Percentiles rank a stretch among this genome's conserved stretches.
Evolutionary conservation across 2,113 vertebrate genomes (phyloP).

Genomic region (Myotis davidii): DNA sequence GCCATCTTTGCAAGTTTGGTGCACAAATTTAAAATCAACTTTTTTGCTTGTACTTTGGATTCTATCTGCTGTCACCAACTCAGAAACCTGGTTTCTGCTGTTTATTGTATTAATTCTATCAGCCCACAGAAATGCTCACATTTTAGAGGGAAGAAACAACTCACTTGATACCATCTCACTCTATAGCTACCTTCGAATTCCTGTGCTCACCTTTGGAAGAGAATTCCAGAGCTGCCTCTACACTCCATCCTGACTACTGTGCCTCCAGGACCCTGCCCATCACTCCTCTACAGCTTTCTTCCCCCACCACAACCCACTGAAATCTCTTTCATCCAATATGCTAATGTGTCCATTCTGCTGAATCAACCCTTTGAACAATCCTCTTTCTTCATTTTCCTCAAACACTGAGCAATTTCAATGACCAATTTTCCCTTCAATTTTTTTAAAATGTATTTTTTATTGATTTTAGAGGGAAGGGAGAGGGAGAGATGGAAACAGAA

Average conservation of each 20-base stretch:
- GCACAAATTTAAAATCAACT: background rate
- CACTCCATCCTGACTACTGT: too few species aligned
- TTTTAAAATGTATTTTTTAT: too few species aligned
- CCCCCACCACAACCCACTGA: background rate
- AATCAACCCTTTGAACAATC: background rate
- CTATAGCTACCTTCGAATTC: background rate
- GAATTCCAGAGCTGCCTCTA: background rate
- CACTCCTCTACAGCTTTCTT: background rate
- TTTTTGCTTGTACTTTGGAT: background rate
- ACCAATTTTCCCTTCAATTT: background rate
- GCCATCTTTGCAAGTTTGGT: background rate
- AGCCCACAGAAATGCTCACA: background rate
- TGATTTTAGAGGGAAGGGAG: too few species aligned
- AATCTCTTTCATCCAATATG: background rate
- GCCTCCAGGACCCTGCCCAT: too few species aligned
- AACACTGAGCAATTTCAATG: background rate
- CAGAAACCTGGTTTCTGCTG: background rate
- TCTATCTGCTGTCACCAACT: background rate
- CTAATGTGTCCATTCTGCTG: background rate
- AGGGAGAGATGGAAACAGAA: too few species aligned
- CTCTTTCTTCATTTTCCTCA: background rate
- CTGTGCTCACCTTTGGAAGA: background rate
- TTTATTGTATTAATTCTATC: background rate
- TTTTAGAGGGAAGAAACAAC: background rate
- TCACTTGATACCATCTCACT: background rate